A percentile compares a stretch with the other conserved stretches of the same genome.
phyloP scores from a whole-genome alignment of 2,113 vertebrate species.

The Gulo gulo region DNA sequence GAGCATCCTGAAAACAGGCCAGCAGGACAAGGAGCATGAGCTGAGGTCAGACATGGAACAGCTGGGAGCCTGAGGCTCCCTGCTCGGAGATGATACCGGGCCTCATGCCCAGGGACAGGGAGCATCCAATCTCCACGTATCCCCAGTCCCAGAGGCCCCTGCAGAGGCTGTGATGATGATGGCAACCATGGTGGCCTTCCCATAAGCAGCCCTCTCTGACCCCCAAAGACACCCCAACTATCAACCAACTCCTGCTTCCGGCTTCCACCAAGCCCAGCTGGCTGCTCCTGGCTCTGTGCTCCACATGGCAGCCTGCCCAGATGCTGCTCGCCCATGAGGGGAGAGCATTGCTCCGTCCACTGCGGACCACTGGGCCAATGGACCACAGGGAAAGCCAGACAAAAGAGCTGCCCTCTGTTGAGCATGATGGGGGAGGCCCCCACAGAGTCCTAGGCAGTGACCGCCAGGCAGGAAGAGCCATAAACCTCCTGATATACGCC shows the following conservation, averaged over 20 bases:
- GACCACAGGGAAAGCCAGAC: constrained; percentile 46
- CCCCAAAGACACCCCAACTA: constrained; percentile 37
- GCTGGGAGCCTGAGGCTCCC: not conserved
- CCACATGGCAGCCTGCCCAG: constrained; percentile 66
- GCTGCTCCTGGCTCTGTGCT: constrained; percentile 69
- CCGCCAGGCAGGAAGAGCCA: constrained; percentile 56
- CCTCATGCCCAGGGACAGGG: not conserved
- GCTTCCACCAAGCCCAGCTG: constrained; percentile 68
- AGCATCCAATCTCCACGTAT: not conserved
- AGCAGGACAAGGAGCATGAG: not conserved
- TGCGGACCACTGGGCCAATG: constrained; percentile 29
- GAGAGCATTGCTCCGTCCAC: constrained; percentile 58
- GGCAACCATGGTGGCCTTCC: not conserved
- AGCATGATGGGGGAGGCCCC: constrained; percentile 16
- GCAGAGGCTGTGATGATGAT: not conserved
- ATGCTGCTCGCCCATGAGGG: constrained; percentile 61
- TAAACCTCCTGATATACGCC: constrained; percentile 81
- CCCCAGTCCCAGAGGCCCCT: not conserved
- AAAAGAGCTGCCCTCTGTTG: constrained; percentile 39
- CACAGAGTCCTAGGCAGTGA: constrained; percentile 27
- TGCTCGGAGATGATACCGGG: not conserved
- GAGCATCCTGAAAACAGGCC: constrained; percentile 32
- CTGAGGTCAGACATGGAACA: not conserved
- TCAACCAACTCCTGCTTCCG: constrained; percentile 70
- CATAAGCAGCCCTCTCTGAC: not conserved